Evolutionary conservation across 1,140 invertebrate genomes (phyloP), one percentile per base, ranked within the genome.

Genomic region (Arion vulgaris): DNA sequence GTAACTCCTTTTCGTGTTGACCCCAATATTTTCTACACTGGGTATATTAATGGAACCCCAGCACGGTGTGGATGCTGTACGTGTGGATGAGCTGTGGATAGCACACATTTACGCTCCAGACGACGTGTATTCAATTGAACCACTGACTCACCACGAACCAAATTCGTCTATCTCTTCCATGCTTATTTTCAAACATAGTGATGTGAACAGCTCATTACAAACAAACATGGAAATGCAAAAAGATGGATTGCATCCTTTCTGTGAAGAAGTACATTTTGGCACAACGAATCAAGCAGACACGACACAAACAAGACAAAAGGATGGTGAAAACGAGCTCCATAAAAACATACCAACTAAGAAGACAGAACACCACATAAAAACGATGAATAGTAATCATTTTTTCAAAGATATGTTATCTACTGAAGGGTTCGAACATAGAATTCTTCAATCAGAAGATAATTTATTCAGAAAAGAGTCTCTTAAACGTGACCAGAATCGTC

Each of bases 211-310:
- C 5, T 13, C 13, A 13, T 5, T 62, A 15, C 57, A 23, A n/a
- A 62, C 57, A n/a, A 57, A n/a, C 53, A 5, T n/a, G 23, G 53
- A 4, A 57, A 57, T 1, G 53, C 5, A 57, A 2, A 57, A 23
- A 32, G 62, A 0, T 7, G 19, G 9, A 5, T 32, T 32, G 28
- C 62, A 66, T 1, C 62, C 28, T 7, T 66, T 66, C 62, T 66
- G 62, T 66, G 62, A 66, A 66, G 62, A 66, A 32, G 62, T 66
- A 66, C 62, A 66, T 11, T 32, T 32, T 66, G 53, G 53, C 19
- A 57, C 9, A 57, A 23, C 17, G 9, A 1, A 9, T 57, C 53
- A 15, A 57, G 23, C 53, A 57, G 15, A 15, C 41, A 45, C 5
- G 41, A 45, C 5, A 7, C 5, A 5, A 7, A 15, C 41, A 45